phyloP scores from a whole-genome alignment of 2,888 invertebrate species.

The Ennomos erosarius region DNA sequence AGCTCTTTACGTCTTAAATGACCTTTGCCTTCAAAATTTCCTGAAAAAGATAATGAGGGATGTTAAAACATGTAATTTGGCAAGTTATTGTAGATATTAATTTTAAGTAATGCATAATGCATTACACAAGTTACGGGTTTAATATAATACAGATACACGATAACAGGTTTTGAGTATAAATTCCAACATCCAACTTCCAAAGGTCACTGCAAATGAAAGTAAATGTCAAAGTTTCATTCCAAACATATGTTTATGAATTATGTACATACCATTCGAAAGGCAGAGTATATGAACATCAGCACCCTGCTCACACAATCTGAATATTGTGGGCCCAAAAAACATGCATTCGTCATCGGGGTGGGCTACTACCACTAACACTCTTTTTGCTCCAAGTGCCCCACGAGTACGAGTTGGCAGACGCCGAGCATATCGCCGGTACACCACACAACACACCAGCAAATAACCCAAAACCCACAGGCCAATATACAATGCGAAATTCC shows the following conservation, averaged over 20 bases:
- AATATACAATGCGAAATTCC: constrained; percentile 75
- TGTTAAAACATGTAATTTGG: neutral
- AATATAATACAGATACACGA: no score
- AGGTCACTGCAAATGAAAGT: neutral
- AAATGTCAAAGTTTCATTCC: constrained; percentile 20
- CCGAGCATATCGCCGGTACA: constrained; percentile 81
- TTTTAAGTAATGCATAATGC: no score
- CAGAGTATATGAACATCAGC: constrained; percentile 93
- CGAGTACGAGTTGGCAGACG: constrained; percentile 77
- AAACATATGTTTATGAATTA: constrained; percentile 9
- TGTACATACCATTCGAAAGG: constrained; percentile 90
- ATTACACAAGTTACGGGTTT: no score
- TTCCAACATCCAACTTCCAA: neutral
- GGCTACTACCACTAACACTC: constrained; percentile 93
- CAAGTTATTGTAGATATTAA: no score
- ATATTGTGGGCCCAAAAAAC: constrained; percentile 98
- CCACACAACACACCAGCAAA: constrained; percentile 78
- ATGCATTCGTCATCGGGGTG: constrained; percentile 99
- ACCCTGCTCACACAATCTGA: constrained; percentile 87
- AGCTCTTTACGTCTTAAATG: constrained; percentile 90
- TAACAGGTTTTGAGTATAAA: no score
- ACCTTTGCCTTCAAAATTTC: constrained; percentile 88
- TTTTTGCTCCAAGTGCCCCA: constrained; percentile 79
- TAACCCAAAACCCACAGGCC: constrained; percentile 84
- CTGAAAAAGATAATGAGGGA: constrained; percentile 63